phyloP scores from a whole-genome alignment of 2,113 vertebrate genomes.

The Benitochromis conjunctus region DNA sequence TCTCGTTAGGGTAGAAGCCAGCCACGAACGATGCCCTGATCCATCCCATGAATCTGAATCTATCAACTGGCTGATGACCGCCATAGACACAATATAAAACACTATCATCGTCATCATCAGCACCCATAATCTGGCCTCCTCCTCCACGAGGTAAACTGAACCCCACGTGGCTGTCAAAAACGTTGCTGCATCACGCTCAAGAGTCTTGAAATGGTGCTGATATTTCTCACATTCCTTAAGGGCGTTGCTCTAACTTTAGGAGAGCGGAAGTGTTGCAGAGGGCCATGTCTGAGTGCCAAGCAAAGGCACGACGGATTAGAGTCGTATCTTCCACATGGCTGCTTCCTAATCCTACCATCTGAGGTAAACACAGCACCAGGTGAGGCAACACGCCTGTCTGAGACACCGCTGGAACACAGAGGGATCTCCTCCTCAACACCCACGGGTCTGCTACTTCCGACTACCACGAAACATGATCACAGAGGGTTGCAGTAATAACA shows the following conservation, averaged over 20 bases:
- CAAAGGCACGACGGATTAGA: conserved; percentile 59
- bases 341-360: conserved; percentile 71
- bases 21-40: neutral
- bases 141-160: neutral
- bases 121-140: neutral
- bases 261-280: conserved; percentile 41
- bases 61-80: neutral
- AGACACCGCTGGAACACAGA: conserved; percentile 47
- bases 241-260: conserved; percentile 25
- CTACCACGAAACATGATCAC: neutral
- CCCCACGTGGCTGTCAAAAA: conserved; percentile 9
- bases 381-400: conserved; percentile 62
- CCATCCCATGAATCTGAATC: neutral
- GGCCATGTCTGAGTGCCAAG: conserved; percentile 47
- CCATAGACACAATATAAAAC: neutral
- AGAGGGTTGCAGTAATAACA: neutral
- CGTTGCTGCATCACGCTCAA: neutral
- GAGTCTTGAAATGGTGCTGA: conserved; percentile 14
- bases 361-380: conserved; percentile 69
- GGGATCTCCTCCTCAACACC: conserved; percentile 35
- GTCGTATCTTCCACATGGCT: conserved; percentile 63
- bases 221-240: conserved; percentile 36
- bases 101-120: neutral
- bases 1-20: neutral
- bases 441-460: neutral